Conservation (phyloP, 1,140 invertebrate genomes). For the Drosophila ambigua region DNA sequence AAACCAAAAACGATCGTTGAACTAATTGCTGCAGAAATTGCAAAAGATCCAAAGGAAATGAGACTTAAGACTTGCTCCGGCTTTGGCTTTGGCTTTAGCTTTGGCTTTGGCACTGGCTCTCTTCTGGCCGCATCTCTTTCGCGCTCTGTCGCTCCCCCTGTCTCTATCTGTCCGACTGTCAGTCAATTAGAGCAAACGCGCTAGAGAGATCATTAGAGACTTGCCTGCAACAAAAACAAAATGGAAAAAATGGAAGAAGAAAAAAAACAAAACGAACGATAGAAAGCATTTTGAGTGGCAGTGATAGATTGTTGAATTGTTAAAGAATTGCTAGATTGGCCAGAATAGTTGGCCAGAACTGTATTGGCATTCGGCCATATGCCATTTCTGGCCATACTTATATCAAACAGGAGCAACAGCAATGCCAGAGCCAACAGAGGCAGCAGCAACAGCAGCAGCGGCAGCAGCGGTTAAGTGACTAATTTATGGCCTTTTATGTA, state of each 20-base stretch:
- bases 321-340: conserved; percentile 56
- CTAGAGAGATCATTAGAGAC: conserved; percentile 51
- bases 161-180: conserved; percentile 15
- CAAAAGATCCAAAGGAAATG: conserved; percentile 32
- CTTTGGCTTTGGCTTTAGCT: too few relatives aligned
- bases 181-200: conserved; percentile 54
- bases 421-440: conserved; percentile 12
- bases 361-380: conserved; percentile 60
- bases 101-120: too few relatives aligned
- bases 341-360: conserved; percentile 40
- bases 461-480: conserved; percentile 70
- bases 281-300: conserved; percentile 65
- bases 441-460: conserved; percentile 22
- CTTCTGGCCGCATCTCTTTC: conserved; percentile 2
- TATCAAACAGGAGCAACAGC: conserved; percentile 65
- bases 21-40: conserved; percentile 49
- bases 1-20: conserved; percentile 42
- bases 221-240: not conserved
- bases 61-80: too few relatives aligned
- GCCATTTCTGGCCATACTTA: conserved; percentile 76
- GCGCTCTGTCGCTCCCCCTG: conserved; percentile 14
- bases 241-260: conserved; percentile 8
- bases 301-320: conserved; percentile 60
- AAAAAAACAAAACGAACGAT: conserved; percentile 13
- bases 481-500: conserved; percentile 81